phyloP scores from a whole-genome alignment of 2,797 vertebrate genomes.

The Oryzias dopingdopingensis region DNA sequence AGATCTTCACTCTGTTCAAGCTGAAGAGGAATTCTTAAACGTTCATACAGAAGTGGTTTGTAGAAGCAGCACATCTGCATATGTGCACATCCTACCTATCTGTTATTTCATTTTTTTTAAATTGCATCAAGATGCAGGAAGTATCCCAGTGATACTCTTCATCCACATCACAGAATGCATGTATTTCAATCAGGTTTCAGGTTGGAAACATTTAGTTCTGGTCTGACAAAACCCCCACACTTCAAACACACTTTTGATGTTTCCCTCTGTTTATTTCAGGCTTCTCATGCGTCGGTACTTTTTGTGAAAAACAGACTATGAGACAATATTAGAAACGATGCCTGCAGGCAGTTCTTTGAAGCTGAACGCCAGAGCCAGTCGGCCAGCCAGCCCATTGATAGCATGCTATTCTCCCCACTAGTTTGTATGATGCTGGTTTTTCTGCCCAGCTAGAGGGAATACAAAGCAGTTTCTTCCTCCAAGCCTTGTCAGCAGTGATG shows the following conservation, averaged over 20 bases:
- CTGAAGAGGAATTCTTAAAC: no score
- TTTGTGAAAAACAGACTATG: slow-evolving; percentile 76
- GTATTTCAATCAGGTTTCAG: slow-evolving; percentile 65
- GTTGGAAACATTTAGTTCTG: slow-evolving; percentile 72
- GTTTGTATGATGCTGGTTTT: slow-evolving; percentile 68
- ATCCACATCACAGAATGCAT: slow-evolving; percentile 23
- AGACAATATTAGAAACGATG: slow-evolving; percentile 80
- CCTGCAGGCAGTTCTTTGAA: slow-evolving; percentile 77
- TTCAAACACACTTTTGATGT: slow-evolving; percentile 79
- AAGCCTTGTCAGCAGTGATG: slow-evolving; percentile 59
- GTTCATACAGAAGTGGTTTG: no score
- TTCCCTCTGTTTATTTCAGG: slow-evolving; percentile 70
- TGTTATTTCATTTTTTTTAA: slow-evolving; percentile 10
- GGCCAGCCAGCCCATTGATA: slow-evolving; percentile 70
- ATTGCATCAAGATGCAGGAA: slow-evolving; percentile 19
- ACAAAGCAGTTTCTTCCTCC: slow-evolving; percentile 65
- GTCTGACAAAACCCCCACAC: slow-evolving; percentile 61
- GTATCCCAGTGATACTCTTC: slow-evolving; percentile 14
- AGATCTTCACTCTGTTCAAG: no score
- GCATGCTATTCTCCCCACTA: slow-evolving; percentile 65
- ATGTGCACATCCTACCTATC: slow-evolving; percentile 14
- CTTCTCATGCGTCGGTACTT: slow-evolving; percentile 77
- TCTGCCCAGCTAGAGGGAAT: slow-evolving; percentile 61
- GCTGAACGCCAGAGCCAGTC: slow-evolving; percentile 72
- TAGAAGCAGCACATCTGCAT: slow-evolving; percentile 4